Conservation (phyloP, 1,140 invertebrate genomes). For the Heliconius hewitsoni region DNA sequence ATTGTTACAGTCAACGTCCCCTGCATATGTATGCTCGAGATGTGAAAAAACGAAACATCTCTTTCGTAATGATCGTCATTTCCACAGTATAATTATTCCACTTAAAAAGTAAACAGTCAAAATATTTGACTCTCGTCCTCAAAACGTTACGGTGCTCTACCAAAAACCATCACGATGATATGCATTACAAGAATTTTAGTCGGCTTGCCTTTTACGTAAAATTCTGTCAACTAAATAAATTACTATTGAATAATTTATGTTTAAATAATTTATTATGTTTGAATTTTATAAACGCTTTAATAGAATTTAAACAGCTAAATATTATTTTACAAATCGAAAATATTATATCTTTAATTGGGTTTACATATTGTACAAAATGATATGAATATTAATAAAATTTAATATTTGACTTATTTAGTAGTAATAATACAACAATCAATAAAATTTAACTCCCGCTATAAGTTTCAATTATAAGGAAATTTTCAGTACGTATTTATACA, state of each 20-base stretch:
- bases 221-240: constrained; percentile 18
- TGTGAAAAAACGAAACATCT: constrained; percentile 54
- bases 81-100: constrained; percentile 58
- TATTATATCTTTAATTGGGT: too few relatives aligned
- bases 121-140: constrained; percentile 60
- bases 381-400: too few relatives aligned
- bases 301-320: too few relatives aligned
- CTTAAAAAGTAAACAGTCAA: constrained; percentile 54
- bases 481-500: background rate
- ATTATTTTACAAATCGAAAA: too few relatives aligned
- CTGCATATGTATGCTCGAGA: constrained; percentile 15
- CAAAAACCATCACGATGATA: constrained; percentile 45
- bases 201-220: constrained; percentile 17
- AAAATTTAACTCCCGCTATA: background rate
- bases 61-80: constrained; percentile 57
- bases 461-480: background rate
- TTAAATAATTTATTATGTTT: background rate
- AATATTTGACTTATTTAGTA: too few relatives aligned
- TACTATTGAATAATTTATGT: constrained; percentile 5
- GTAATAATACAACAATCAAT: too few relatives aligned
- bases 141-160: constrained; percentile 51
- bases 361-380: too few relatives aligned
- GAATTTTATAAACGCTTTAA: background rate
- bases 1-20: constrained; percentile 22
- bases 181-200: constrained; percentile 46